Evolutionary conservation across 2,113 vertebrate species (phyloP).

Genomic region (Vimba vimba): DNA sequence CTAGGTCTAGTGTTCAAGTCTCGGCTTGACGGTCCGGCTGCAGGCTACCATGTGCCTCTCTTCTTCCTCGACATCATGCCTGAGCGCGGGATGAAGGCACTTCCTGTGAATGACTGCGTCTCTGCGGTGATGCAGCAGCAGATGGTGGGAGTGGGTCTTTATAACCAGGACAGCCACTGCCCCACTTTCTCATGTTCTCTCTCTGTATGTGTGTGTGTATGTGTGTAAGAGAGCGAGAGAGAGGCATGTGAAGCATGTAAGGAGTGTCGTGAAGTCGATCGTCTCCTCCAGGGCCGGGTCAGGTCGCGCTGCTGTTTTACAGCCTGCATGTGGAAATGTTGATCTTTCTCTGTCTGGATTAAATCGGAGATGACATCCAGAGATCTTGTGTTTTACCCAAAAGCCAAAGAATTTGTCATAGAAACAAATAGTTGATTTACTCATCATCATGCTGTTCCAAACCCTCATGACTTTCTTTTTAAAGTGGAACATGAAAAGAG

Average conservation of each 20-base stretch:
- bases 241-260: constrained; percentile 33
- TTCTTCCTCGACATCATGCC: neutral
- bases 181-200: constrained; percentile 57
- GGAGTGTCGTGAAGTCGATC: constrained; percentile 2
- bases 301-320: constrained; percentile 63
- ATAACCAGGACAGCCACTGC: constrained; percentile 51
- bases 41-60: neutral
- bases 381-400: neutral
- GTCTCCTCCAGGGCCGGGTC: constrained; percentile 25
- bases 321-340: constrained; percentile 49
- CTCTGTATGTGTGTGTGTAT: constrained; percentile 43
- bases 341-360: constrained; percentile 31
- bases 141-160: constrained; percentile 56
- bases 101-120: constrained; percentile 8
- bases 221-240: constrained; percentile 17
- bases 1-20: constrained; percentile 64
- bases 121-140: constrained; percentile 51
- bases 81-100: neutral
- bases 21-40: constrained; percentile 63
- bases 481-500: neutral
- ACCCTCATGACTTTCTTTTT: constrained; percentile 5
- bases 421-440: neutral
- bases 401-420: neutral
- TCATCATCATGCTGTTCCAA: neutral
- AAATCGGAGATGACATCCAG: constrained; percentile 5